Conservation (phyloP, 2,888 invertebrate genomes). For the Andricus quercusramuli region DNA sequence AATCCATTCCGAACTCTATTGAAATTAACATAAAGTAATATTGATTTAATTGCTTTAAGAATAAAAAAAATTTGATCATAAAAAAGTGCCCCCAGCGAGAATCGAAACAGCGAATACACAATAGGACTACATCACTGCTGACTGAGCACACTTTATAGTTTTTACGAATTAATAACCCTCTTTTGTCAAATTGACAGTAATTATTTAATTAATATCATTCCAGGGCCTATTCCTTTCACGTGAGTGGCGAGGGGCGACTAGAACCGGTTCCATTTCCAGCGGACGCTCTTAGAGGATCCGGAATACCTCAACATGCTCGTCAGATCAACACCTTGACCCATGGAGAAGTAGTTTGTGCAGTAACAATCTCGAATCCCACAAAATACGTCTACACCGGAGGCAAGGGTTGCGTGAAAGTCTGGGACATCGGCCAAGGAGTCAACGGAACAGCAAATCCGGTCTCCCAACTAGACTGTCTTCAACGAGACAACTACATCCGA, state of each 20-base stretch:
- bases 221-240: conserved; percentile 96
- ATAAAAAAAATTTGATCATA: no score
- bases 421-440: conserved; percentile 88
- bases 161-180: neutral
- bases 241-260: conserved; percentile 91
- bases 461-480: conserved; percentile 93
- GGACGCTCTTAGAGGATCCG: conserved; percentile 95
- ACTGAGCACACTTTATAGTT: no score
- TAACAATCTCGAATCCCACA: conserved; percentile 92
- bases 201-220: conserved; percentile 60
- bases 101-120: no score
- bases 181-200: neutral
- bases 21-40: no score
- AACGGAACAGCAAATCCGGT: conserved; percentile 86
- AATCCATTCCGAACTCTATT: neutral
- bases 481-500: conserved; percentile 97
- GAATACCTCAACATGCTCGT: conserved; percentile 94
- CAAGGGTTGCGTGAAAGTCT: conserved; percentile 95
- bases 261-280: conserved; percentile 97
- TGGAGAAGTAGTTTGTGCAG: conserved; percentile 98
- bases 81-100: no score
- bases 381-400: conserved; percentile 98
- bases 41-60: no score
- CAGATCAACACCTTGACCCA: conserved; percentile 95
- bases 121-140: no score